Evolutionary conservation across 2,888 invertebrate genomes (phyloP).

Genomic region (Capitulum mitella): DNA sequence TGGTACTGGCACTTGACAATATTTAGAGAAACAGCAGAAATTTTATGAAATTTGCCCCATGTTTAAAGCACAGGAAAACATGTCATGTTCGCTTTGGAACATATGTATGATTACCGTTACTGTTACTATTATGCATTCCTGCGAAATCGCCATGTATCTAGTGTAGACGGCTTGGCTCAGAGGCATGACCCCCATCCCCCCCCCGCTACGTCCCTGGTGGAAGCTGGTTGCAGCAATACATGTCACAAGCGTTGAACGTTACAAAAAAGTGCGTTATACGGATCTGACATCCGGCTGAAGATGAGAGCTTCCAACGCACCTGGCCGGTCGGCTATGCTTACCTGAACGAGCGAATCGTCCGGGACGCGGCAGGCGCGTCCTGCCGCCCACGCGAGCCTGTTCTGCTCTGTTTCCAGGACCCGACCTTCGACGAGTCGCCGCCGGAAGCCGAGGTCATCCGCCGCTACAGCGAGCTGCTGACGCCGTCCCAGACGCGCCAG

Average conservation of each 20-base stretch:
- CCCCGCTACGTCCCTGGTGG: background rate
- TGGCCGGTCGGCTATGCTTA: background rate
- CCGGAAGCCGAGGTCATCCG: background rate
- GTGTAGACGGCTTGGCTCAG: too few species aligned
- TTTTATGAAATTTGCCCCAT: too few species aligned
- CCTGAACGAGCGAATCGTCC: background rate
- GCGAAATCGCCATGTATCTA: too few species aligned
- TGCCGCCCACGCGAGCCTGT: too few species aligned
- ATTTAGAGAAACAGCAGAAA: too few species aligned
- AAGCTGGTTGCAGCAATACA: background rate
- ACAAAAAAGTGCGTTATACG: background rate
- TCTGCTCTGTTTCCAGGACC: background rate
- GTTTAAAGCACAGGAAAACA: too few species aligned
- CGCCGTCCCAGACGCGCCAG: background rate
- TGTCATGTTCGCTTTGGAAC: too few species aligned
- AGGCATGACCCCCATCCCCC: too few species aligned
- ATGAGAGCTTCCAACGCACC: background rate
- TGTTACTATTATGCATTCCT: too few species aligned
- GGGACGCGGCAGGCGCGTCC: background rate
- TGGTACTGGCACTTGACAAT: too few species aligned
- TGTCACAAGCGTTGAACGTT: background rate
- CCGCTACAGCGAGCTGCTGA: conserved; percentile 1
- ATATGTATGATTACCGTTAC: too few species aligned
- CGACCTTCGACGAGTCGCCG: conserved; percentile 1
- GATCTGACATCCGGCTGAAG: background rate